Percentiles rank a stretch among this genome's conserved stretches.
Conservation (phyloP, 2,113 vertebrate genomes). For the Sinocyclocheilus anshuiensis region DNA sequence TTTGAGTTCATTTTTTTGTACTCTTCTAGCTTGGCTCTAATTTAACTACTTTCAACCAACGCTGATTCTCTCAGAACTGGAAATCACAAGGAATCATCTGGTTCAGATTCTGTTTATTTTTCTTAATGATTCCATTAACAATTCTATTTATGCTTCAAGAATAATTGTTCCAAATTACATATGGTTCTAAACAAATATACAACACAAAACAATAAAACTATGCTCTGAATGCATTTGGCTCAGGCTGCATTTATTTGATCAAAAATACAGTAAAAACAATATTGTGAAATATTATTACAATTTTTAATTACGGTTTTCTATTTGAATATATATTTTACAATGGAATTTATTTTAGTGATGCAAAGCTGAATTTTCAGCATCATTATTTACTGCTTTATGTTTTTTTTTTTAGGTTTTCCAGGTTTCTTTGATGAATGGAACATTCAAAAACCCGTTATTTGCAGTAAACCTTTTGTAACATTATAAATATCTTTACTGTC, state of each 20-base stretch:
- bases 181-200: not conserved
- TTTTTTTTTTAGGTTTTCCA: no score
- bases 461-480: not conserved
- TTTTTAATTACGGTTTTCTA: not conserved
- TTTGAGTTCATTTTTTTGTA: not conserved
- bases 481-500: not conserved
- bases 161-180: not conserved
- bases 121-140: not conserved
- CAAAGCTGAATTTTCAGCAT: not conserved
- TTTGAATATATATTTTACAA: not conserved
- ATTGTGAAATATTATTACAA: not conserved
- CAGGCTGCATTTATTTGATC: not conserved
- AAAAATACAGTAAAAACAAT: not conserved
- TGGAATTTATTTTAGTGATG: not conserved
- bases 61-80: not conserved
- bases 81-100: not conserved
- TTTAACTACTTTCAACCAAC: not conserved
- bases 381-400: not conserved
- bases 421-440: no score
- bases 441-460: not conserved
- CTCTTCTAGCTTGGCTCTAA: not conserved
- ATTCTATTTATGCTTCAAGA: not conserved
- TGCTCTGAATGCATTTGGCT: not conserved
- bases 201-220: not conserved
- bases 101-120: not conserved